Base-by-base conservation (phyloP, 2,797 vertebrate species). In the Anguilla megastoma region DNA sequence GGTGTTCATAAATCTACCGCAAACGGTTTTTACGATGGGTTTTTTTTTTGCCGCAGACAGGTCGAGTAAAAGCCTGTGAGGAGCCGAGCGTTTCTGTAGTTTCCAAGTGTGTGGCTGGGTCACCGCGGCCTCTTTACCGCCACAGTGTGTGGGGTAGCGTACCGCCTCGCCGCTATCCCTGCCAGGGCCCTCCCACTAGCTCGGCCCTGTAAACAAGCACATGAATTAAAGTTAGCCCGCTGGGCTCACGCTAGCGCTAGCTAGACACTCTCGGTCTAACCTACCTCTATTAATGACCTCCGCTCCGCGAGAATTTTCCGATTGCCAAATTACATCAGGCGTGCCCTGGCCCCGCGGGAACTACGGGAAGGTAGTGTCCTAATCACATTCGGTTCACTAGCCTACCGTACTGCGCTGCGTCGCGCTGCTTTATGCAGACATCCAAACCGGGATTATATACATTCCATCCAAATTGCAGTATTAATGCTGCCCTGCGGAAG, bases 381-480 rank as follows among this genome's bases (percentile, higher is more conserved):
- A 63, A 88, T 85, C 88, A 85, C 86, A 56, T 79, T 76, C 14
- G 69, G 84, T 89, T 54, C 79, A 85, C 88, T 86, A 27, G 84
- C 84, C 74, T 58, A 30, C 88, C 27, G 80, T 33, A 30, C 88
- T 54, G 54, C 84, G 41, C 58, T 71, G 85, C 63, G 89, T 84
- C 88, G 85, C 89, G 79, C 76, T 45, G 85, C 88, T 88, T 84
- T 41, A 83, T 84, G 66, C 89, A 89, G 88, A 91, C 89, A 90
- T 90, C 88, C 92, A 89, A 87, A 95, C 94, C 90, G 91, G 94
- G 96, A 96, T 97, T 97, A 96, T 95, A 96, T 96, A 96, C 95
- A 97, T 97, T 97, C 96, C 96, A 95, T 93, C 89, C 87, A 93
- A 89, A 94, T 94, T 95, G 95, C 93, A 94, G 95, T 93, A 94